A percentile compares a stretch with the other conserved stretches of the same genome.
Conservation (phyloP, 1,140 invertebrate genomes). For the Tetramorium simillimum region DNA sequence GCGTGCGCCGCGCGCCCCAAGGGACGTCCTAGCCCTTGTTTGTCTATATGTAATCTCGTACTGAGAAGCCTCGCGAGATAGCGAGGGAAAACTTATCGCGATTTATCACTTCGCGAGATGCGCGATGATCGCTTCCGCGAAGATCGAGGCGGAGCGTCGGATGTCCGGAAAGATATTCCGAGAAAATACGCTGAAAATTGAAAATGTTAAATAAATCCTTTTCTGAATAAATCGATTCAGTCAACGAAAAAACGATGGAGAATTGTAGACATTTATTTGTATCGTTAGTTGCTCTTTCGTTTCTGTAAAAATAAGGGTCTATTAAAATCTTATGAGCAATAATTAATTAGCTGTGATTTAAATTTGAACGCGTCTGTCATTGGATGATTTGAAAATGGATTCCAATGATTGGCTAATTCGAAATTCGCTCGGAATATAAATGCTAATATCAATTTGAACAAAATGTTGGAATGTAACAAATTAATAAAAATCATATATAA, state of each 20-base stretch:
- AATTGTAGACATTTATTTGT: not conserved
- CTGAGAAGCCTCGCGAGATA: not conserved
- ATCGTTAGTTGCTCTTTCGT: not conserved
- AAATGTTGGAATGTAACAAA: slow-evolving; percentile 23
- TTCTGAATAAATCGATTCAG: not conserved
- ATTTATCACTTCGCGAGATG: not conserved
- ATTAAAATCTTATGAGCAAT: not conserved
- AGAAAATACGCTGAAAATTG: not conserved
- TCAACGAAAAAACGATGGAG: not conserved
- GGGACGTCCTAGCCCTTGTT: not conserved
- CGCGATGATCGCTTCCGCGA: not conserved
- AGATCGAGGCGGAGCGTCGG: not conserved
- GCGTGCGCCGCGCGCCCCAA: not conserved
- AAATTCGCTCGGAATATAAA: not conserved
- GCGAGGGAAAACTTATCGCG: not conserved
- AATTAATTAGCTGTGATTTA: not conserved
- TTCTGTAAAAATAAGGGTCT: not conserved
- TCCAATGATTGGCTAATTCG: not conserved
- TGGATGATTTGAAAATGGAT: not conserved
- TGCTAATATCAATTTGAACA: not conserved
- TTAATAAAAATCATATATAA: not conserved
- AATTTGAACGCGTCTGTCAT: not conserved
- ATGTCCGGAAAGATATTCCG: not conserved
- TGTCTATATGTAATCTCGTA: not conserved
- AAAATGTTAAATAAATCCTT: not conserved